Evolutionary conservation across 2,113 vertebrate genomes (phyloP).

Genomic region (Hippocampus mohnikei): DNA sequence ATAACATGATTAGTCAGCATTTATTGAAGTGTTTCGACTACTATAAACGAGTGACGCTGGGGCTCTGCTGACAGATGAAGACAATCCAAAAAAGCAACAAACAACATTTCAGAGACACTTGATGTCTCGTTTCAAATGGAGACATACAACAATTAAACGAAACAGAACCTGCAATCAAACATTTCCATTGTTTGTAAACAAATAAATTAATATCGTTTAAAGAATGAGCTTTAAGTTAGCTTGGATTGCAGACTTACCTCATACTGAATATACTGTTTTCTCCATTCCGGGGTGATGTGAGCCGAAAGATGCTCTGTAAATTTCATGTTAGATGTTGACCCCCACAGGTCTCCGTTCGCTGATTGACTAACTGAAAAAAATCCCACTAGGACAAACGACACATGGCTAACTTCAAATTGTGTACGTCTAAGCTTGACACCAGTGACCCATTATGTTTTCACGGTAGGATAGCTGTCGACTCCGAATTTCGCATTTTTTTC

Average conservation of each 20-base stretch:
- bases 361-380: not conserved
- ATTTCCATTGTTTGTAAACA: not conserved
- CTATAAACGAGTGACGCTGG: not conserved
- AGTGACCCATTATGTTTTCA: not conserved
- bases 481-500: not conserved
- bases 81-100: not conserved
- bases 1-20: not conserved
- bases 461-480: not conserved
- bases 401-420: not conserved
- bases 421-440: not conserved
- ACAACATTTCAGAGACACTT: not conserved
- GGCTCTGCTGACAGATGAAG: not conserved
- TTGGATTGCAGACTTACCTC: slow-evolving; percentile 75
- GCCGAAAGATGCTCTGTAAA: slow-evolving; percentile 98
- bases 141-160: not conserved
- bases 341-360: not conserved
- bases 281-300: slow-evolving; percentile 98
- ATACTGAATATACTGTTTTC: slow-evolving; percentile 98
- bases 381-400: not conserved
- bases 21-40: not conserved
- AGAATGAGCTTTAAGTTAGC: slow-evolving; percentile 7
- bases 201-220: not conserved
- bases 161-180: not conserved
- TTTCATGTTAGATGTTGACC: slow-evolving; percentile 77
- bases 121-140: not conserved